Evolutionary conservation across 2,888 invertebrate species (phyloP).

Genomic region (Argyresthia albistria): DNA sequence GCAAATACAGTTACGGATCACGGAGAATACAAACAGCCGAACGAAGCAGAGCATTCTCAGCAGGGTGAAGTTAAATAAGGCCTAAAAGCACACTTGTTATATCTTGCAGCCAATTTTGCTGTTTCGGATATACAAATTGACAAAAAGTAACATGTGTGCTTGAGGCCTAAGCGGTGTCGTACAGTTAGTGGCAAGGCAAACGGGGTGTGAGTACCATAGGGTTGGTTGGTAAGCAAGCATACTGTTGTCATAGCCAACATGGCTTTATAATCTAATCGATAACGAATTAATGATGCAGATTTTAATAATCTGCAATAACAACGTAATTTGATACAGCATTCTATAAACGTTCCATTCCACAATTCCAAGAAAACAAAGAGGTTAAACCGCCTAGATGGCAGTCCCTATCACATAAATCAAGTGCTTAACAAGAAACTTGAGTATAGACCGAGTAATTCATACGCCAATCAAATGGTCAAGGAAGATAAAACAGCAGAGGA

Average conservation of each 20-base stretch:
- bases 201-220: constrained; percentile 48
- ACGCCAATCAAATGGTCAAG: constrained; percentile 17
- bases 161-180: constrained; percentile 46
- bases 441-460: background rate
- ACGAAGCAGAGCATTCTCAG: constrained; percentile 71
- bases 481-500: constrained; percentile 32
- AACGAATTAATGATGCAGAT: background rate
- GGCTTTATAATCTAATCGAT: background rate
- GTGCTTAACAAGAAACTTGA: constrained; percentile 1
- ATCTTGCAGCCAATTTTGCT: no score
- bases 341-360: background rate
- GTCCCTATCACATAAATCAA: constrained; percentile 19
- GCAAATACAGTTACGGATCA: background rate
- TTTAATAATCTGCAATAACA: background rate
- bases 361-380: constrained; percentile 18
- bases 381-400: constrained; percentile 13
- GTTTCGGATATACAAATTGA: no score
- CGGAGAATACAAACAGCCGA: constrained; percentile 29
- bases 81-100: no score
- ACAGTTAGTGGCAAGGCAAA: constrained; percentile 70
- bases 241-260: constrained; percentile 14
- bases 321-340: background rate
- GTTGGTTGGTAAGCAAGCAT: constrained; percentile 57
- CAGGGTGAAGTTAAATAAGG: constrained; percentile 35
- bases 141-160: no score